These are phyloP conservation scores for Syngnathus scovelli DNA, from an alignment of 2,113 vertebrate genomes.

Conservation along the genomic window DNA sequence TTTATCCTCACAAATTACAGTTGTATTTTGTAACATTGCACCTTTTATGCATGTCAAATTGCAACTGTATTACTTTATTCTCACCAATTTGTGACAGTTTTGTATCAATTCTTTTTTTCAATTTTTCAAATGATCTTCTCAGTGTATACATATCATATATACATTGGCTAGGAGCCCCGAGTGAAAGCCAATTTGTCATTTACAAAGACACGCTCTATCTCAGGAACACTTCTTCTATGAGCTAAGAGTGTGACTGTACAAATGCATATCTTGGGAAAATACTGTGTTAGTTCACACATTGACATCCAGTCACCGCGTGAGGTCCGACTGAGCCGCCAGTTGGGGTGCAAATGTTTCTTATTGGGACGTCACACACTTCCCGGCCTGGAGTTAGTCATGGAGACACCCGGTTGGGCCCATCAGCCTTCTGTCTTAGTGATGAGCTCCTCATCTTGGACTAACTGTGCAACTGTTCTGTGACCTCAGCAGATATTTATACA, in stretches of 20 bases:
- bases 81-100: too few species aligned
- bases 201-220: constrained; percentile 12
- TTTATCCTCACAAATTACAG: too few species aligned
- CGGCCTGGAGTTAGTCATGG: constrained; percentile 24
- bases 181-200: constrained; percentile 27
- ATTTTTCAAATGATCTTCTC: too few species aligned
- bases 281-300: background rate
- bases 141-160: background rate
- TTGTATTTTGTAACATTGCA: too few species aligned
- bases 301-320: constrained; percentile 11
- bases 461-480: constrained; percentile 8
- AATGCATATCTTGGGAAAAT: background rate
- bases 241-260: background rate
- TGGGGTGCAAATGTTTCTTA: constrained; percentile 42
- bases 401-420: constrained; percentile 1
- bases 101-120: too few species aligned
- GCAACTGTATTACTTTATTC: background rate
- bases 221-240: background rate
- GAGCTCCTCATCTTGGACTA: constrained; percentile 6
- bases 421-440: constrained; percentile 36
- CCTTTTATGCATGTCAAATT: background rate
- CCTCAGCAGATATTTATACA: constrained; percentile 17
- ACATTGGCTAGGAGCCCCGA: background rate
- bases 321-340: constrained; percentile 39
- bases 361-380: constrained; percentile 41